These are phyloP conservation scores for Prietella phreatophila DNA, from an alignment of 2,113 vertebrate genomes.

Conservation along the genomic window DNA sequence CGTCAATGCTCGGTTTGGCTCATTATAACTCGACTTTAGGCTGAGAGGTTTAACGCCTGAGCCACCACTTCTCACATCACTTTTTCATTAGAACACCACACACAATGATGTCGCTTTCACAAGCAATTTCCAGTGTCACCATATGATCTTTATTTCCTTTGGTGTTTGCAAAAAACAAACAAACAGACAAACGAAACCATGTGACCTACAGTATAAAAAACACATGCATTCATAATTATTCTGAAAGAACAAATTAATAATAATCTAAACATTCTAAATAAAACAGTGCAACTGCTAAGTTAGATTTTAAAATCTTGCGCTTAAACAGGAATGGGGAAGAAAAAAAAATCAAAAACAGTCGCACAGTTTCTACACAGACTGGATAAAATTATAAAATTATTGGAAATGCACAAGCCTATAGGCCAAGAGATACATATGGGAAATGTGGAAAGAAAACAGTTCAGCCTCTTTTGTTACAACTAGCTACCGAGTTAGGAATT, in stretches of 20 bases:
- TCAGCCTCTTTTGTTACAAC: background rate
- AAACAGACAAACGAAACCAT: constrained; percentile 42
- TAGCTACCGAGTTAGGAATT: background rate
- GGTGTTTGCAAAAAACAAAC: constrained; percentile 62
- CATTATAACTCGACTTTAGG: background rate
- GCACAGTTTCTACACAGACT: background rate
- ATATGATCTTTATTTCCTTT: constrained; percentile 73
- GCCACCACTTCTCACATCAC: background rate
- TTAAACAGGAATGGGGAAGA: constrained; percentile 18
- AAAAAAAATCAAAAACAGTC: constrained; percentile 14
- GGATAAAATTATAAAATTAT: background rate
- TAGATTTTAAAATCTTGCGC: constrained; percentile 48
- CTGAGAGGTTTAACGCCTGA: background rate
- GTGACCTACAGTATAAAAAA: constrained; percentile 40
- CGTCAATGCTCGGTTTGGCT: background rate
- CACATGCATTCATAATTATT: constrained; percentile 30
- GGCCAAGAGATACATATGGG: constrained; percentile 21
- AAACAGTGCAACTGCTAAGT: constrained; percentile 50
- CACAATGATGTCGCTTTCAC: constrained; percentile 3
- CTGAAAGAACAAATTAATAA: constrained; percentile 46
- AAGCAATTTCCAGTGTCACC: constrained; percentile 55
- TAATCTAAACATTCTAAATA: constrained; percentile 22
- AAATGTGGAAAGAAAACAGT: background rate
- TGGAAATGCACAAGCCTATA: background rate
- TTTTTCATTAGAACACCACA: background rate